phyloP scores from a whole-genome alignment of 2,797 vertebrate genomes.

The Molossus alvarezi region DNA sequence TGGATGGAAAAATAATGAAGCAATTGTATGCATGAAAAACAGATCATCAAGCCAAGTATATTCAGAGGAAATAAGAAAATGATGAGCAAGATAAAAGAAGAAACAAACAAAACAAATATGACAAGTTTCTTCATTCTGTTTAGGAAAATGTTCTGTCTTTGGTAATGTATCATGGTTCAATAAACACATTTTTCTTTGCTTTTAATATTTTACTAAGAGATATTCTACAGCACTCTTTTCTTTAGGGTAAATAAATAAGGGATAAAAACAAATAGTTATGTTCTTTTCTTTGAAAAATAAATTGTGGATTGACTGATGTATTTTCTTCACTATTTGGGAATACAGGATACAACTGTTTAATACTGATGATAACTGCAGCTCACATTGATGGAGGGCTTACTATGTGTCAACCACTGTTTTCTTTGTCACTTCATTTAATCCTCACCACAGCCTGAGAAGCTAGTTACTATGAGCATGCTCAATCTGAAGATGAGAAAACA shows the following conservation, averaged over 20 bases:
- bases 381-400: not conserved
- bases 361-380: not conserved
- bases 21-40: slow-evolving; percentile 49
- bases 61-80: not conserved
- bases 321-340: not conserved
- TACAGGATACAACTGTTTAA: not conserved
- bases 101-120: slow-evolving; percentile 31
- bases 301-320: not conserved
- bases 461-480: not conserved
- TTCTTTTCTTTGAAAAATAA: not conserved
- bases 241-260: not conserved
- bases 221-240: not conserved
- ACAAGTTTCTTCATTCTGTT: not conserved
- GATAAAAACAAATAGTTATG: not conserved
- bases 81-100: not conserved
- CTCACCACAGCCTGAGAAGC: not conserved
- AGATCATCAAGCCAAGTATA: slow-evolving; percentile 42
- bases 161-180: not conserved
- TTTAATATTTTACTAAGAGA: slow-evolving; percentile 18
- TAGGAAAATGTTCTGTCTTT: slow-evolving; percentile 31
- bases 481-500: not conserved
- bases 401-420: not conserved
- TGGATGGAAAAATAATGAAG: slow-evolving; percentile 26
- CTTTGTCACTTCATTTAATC: not conserved
- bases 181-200: not conserved